phyloP scores from a whole-genome alignment of 1,140 invertebrate genomes.

The Drosophila persimilis region DNA sequence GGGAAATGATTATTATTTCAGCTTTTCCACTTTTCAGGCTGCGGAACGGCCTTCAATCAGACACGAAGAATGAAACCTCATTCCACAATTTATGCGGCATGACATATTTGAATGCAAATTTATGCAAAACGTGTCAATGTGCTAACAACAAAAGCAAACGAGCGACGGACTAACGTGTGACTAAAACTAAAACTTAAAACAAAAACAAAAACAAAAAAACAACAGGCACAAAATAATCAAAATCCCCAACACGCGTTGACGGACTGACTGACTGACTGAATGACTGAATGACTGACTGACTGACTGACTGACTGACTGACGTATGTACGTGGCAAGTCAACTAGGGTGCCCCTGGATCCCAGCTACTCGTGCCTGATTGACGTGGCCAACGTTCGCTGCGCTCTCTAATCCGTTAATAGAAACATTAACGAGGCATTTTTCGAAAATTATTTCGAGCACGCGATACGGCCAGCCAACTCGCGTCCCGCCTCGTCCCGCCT shows the following conservation, averaged over 20 bases:
- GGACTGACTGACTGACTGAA: conserved; percentile 7
- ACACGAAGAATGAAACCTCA: conserved; percentile 35
- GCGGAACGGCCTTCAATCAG: conserved; percentile 42
- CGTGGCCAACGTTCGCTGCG: conserved; percentile 56
- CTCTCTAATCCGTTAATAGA: conserved; percentile 82
- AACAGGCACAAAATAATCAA: conserved; percentile 37
- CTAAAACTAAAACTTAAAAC: conserved; percentile 28
- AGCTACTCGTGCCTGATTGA: conserved; percentile 53
- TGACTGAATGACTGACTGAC: conserved; percentile 10
- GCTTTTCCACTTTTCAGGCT: conserved; percentile 1
- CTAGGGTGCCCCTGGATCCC: conserved; percentile 42
- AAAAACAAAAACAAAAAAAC: conserved; percentile 30
- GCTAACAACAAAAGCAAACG: conserved; percentile 76
- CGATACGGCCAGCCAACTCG: conserved; percentile 47
- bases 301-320: conserved; percentile 29
- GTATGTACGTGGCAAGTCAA: conserved; percentile 39
- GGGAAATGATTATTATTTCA: conserved; percentile 31
- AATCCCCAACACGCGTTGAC: conserved; percentile 27
- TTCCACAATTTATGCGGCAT: conserved; percentile 20
- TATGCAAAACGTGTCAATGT: conserved; percentile 82
- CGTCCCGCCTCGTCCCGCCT: background rate
- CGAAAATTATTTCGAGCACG: conserved; percentile 79
- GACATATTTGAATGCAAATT: conserved; percentile 77
- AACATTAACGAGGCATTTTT: conserved; percentile 82
- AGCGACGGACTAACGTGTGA: conserved; percentile 46